Percentiles rank a stretch among this genome's conserved stretches.
Evolutionary conservation across 2,888 invertebrate species (phyloP).

Genomic region (Clepsis dumicolana): DNA sequence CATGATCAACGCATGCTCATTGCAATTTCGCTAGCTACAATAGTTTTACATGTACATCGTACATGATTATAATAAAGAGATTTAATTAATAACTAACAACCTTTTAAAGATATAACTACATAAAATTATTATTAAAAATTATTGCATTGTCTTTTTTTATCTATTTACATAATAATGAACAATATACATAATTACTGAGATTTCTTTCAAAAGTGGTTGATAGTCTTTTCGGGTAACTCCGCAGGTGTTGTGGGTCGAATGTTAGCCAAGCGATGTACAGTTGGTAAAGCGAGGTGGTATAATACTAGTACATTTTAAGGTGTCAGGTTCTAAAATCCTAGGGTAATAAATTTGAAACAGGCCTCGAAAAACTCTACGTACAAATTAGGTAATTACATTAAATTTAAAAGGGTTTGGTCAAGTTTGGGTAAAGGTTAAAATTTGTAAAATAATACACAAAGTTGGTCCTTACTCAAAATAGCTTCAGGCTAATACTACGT

Average conservation of each 20-base stretch:
- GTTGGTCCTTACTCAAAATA: constrained; percentile 73
- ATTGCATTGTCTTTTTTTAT: constrained; percentile 72
- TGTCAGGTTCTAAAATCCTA: constrained; percentile 67
- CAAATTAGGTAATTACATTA: constrained; percentile 62
- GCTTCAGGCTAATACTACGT: constrained; percentile 55
- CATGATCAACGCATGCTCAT: constrained; percentile 68
- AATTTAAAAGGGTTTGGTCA: constrained; percentile 67
- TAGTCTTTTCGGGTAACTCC: constrained; percentile 7
- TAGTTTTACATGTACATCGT: constrained; percentile 81
- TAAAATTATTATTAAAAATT: constrained; percentile 81
- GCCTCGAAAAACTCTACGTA: constrained; percentile 69
- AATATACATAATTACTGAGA: constrained; percentile 58
- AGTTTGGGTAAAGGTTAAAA: constrained; percentile 58
- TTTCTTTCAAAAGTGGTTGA: constrained; percentile 30
- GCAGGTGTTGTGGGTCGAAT: constrained; percentile 48
- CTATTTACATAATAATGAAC: constrained; percentile 72
- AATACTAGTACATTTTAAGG: constrained; percentile 58
- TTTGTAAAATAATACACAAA: constrained; percentile 57
- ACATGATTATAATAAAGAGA: constrained; percentile 67
- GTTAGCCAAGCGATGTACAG: constrained; percentile 69
- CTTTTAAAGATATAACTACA: constrained; percentile 68
- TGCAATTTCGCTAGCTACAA: constrained; percentile 79
- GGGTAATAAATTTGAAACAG: constrained; percentile 66
- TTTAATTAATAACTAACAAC: constrained; percentile 72
- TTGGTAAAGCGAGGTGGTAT: constrained; percentile 72